These are phyloP conservation scores for Meiosimyza decipiens DNA, from an alignment of 2,888 invertebrate genomes.

Conservation along the genomic window DNA sequence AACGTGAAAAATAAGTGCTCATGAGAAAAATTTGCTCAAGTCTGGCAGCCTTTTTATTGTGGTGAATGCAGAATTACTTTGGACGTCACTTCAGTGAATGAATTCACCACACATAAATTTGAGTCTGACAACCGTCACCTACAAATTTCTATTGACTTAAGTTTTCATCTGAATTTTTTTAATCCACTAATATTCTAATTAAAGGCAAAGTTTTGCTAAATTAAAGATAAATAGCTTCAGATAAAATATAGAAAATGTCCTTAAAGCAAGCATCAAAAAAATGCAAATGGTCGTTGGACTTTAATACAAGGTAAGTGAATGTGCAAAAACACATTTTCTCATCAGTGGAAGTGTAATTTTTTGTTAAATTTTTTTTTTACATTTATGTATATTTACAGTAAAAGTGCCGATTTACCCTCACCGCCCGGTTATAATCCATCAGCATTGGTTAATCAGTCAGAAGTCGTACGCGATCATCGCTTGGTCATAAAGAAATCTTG, in stretches of 20 bases:
- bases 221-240: too few relatives aligned
- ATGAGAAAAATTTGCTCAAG: too few relatives aligned
- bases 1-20: too few relatives aligned
- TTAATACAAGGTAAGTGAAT: constrained; percentile 70
- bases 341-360: background rate
- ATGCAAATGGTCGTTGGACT: constrained; percentile 76
- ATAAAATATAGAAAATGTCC: constrained; percentile 53
- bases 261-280: constrained; percentile 66
- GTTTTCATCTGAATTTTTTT: too few relatives aligned
- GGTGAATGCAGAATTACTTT: too few relatives aligned
- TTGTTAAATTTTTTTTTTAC: constrained; percentile 6
- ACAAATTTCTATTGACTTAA: too few relatives aligned
- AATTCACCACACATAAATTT: too few relatives aligned
- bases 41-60: too few relatives aligned
- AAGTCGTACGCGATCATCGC: constrained; percentile 85
- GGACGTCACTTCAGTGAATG: too few relatives aligned
- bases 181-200: too few relatives aligned
- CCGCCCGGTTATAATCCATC: constrained; percentile 89
- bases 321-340: background rate
- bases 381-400: constrained; percentile 47
- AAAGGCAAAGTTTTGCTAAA: too few relatives aligned
- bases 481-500: constrained; percentile 94
- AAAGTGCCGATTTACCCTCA: constrained; percentile 73
- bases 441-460: constrained; percentile 77
- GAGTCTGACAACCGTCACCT: too few relatives aligned